A percentile compares a stretch with the other conserved stretches of the same genome.
Conservation (phyloP, 2,888 invertebrate species). For the Podabrus alpinus region DNA sequence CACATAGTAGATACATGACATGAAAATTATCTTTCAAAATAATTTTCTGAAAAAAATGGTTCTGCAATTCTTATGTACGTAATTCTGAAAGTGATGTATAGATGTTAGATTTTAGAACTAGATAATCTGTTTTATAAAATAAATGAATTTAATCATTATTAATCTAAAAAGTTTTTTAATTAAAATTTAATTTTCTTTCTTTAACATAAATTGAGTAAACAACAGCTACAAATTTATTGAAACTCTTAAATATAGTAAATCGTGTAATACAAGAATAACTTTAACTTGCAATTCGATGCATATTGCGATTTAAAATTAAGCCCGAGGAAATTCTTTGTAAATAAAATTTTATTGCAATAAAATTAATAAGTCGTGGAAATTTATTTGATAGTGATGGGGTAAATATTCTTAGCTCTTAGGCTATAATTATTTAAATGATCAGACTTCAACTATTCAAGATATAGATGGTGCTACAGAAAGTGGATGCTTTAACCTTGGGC, state of each 20-base stretch:
- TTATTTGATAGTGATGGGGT: not conserved
- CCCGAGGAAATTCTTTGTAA: not conserved
- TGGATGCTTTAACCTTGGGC: not conserved
- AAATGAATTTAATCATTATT: too few relatives aligned
- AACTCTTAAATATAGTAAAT: not conserved
- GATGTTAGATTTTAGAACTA: too few relatives aligned
- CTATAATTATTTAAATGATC: slow-evolving; percentile 3
- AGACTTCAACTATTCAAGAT: not conserved
- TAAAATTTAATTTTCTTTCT: not conserved
- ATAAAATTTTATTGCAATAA: not conserved
- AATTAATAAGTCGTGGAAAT: not conserved
- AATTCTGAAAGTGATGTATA: too few relatives aligned
- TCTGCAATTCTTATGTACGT: too few relatives aligned
- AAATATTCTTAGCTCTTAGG: not conserved
- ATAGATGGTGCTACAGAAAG: not conserved
- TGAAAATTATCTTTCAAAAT: not conserved
- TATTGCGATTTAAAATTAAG: not conserved
- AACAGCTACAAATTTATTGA: not conserved
- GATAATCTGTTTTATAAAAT: too few relatives aligned
- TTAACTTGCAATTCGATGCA: not conserved
- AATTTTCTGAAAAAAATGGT: too few relatives aligned
- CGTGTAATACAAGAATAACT: not conserved
- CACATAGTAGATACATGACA: not conserved
- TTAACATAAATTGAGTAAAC: not conserved
- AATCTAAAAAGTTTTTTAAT: not conserved